phyloP scores from a whole-genome alignment of 1,140 invertebrate genomes.

The Cheumatopsyche charites region DNA sequence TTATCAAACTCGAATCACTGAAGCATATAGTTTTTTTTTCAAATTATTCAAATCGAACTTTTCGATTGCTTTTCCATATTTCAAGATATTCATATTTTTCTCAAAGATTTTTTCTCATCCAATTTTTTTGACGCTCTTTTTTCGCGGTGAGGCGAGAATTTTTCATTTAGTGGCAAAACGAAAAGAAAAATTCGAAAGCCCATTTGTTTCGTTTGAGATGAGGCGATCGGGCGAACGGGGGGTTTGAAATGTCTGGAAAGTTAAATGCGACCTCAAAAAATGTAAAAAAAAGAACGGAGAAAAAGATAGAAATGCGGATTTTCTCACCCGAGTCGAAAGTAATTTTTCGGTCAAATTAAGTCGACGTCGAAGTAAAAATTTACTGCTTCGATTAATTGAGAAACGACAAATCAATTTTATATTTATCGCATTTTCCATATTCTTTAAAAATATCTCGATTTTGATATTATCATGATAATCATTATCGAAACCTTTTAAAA shows the following conservation, averaged over 20 bases:
- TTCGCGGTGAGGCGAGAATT: conserved; percentile 5
- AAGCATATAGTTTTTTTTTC: background rate
- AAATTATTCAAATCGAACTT: conserved; percentile 20
- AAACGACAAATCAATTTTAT: too few species aligned
- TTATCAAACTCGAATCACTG: too few species aligned
- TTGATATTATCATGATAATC: too few species aligned
- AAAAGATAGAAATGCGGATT: conserved; percentile 14
- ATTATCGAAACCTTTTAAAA: too few species aligned
- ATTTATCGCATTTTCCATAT: too few species aligned
- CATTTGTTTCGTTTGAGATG: conserved; percentile 19
- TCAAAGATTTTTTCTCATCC: too few species aligned
- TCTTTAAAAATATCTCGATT: too few species aligned
- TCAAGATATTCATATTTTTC: conserved; percentile 9
- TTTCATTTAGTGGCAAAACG: conserved; percentile 15
- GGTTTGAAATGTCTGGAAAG: conserved; percentile 23
- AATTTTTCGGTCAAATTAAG: conserved; percentile 13
- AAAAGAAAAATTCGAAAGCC: conserved; percentile 15
- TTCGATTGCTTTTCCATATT: conserved; percentile 10
- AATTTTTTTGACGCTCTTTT: background rate
- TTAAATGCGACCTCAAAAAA: conserved; percentile 17
- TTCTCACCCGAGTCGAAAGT: conserved; percentile 8
- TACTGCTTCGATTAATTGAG: too few species aligned
- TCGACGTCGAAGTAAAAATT: background rate
- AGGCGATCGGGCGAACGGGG: conserved; percentile 5
- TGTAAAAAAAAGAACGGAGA: background rate